Conservation (phyloP, 2,113 vertebrate genomes). For the Ciconia stormi region DNA sequence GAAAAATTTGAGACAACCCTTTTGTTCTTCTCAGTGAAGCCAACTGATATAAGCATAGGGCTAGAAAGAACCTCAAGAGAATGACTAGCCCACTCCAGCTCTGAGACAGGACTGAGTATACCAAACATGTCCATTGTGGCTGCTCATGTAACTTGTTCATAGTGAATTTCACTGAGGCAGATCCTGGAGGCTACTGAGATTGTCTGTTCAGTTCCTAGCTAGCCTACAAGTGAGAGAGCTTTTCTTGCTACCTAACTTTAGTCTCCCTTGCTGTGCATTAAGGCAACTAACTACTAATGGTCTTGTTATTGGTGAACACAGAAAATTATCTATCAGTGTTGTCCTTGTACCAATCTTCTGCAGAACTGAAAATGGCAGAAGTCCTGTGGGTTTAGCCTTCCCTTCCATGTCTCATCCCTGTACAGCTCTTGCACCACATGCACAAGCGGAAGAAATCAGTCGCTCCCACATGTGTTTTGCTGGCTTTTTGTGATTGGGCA, state of each 20-base stretch:
- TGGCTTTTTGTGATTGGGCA: background rate
- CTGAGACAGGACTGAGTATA: background rate
- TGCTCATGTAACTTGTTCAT: background rate
- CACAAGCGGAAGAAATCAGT: background rate
- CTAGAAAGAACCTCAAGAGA: background rate
- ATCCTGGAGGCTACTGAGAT: background rate
- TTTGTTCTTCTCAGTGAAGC: background rate
- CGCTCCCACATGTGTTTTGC: background rate
- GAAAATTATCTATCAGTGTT: background rate
- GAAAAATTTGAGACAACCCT: background rate
- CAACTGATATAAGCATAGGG: background rate
- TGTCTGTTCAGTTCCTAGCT: conserved; percentile 3
- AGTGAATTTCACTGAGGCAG: background rate
- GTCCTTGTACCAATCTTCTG: background rate
- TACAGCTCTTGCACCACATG: background rate
- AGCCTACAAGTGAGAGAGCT: background rate
- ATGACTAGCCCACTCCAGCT: background rate
- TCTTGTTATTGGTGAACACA: background rate
- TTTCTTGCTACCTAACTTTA: background rate
- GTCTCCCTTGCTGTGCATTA: conserved; percentile 14
- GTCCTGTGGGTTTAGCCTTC: background rate
- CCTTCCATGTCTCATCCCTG: background rate
- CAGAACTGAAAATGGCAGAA: background rate
- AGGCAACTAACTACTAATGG: background rate
- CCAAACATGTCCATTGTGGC: background rate